Evolutionary conservation across 2,797 vertebrate species (phyloP).

Genomic region (Anomalospiza imberbis): DNA sequence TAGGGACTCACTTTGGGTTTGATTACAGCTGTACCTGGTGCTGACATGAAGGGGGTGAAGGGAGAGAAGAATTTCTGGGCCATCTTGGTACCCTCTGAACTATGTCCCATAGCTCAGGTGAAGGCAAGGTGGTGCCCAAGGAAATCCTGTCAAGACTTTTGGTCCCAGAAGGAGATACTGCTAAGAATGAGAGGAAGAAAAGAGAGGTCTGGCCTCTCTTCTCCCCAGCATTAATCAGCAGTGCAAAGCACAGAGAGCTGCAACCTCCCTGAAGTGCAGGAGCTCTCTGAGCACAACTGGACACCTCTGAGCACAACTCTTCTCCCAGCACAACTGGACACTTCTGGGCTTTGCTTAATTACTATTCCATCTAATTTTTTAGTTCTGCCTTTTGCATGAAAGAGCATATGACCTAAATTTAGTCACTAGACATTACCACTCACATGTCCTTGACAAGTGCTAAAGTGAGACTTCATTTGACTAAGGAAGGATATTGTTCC

Average conservation of each 20-base stretch:
- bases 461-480: not conserved
- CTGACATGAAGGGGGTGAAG: not conserved
- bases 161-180: not conserved
- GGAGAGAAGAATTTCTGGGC: not conserved
- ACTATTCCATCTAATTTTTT: not conserved
- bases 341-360: slow-evolving; percentile 31
- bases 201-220: not conserved
- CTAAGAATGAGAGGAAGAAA: not conserved
- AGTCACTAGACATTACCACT: not conserved
- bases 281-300: not conserved
- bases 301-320: not conserved
- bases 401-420: not conserved
- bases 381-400: not conserved
- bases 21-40: not conserved
- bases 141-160: not conserved
- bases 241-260: not conserved
- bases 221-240: not conserved
- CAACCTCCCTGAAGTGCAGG: not conserved
- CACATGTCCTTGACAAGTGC: not conserved
- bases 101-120: not conserved
- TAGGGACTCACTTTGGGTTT: slow-evolving; percentile 11
- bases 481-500: not conserved
- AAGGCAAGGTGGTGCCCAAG: not conserved
- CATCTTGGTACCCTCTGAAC: not conserved
- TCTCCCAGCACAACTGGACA: not conserved